Evolutionary conservation across 2,888 invertebrate species (phyloP).

Genomic region (Epinotia brunnichana): DNA sequence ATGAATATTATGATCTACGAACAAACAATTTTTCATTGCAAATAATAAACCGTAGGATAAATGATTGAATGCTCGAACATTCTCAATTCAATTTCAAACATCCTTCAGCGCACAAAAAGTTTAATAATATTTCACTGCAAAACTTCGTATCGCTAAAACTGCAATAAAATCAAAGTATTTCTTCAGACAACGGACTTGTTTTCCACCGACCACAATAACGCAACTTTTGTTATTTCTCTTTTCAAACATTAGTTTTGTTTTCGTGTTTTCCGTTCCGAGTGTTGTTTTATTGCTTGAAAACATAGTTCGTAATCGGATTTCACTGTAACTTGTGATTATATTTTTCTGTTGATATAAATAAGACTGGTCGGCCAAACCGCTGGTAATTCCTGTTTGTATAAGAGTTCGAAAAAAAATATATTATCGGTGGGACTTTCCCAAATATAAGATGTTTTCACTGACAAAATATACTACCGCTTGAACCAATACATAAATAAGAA

Average conservation of each 20-base stretch:
- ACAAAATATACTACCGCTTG: no score
- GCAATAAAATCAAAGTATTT: constrained; percentile 11
- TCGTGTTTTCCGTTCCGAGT: constrained; percentile 11
- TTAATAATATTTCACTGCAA: not conserved
- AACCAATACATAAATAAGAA: no score
- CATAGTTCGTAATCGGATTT: constrained; percentile 3
- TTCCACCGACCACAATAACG: not conserved
- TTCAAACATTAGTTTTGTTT: constrained; percentile 15
- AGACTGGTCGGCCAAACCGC: not conserved
- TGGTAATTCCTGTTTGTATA: not conserved
- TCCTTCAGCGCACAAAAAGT: not conserved
- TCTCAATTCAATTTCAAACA: not conserved
- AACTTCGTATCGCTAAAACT: not conserved
- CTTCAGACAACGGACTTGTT: constrained; percentile 9
- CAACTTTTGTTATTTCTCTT: constrained; percentile 12
- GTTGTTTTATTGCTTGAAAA: constrained; percentile 21
- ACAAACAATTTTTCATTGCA: no score
- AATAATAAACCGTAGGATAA: no score
- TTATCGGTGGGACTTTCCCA: not conserved
- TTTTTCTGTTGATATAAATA: constrained; percentile 17
- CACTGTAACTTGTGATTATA: constrained; percentile 7
- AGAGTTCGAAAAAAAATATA: not conserved
- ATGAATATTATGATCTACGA: no score
- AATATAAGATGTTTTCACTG: no score
- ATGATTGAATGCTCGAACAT: no score